These are phyloP conservation scores for Pitangus sulphuratus DNA, from an alignment of 2,797 vertebrate genomes.

Conservation along the genomic window DNA sequence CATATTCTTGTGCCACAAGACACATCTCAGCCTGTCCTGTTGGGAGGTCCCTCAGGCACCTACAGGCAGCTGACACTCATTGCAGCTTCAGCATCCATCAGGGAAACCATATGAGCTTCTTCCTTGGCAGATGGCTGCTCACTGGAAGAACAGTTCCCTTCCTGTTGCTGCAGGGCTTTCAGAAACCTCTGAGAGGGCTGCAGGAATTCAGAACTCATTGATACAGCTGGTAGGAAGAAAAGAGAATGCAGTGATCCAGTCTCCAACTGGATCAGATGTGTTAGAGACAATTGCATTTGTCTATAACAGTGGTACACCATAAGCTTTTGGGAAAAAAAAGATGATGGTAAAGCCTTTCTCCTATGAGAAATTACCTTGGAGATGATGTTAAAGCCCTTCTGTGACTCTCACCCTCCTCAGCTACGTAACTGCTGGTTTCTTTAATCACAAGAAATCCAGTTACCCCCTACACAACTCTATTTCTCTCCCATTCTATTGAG, in stretches of 20 bases:
- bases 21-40: not conserved
- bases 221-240: not conserved
- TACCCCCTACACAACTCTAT: not conserved
- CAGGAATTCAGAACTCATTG: not conserved
- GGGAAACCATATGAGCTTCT: not conserved
- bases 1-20: not conserved
- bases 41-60: not conserved
- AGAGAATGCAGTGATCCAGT: not conserved
- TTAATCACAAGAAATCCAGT: not conserved
- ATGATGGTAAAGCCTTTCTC: not conserved
- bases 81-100: not conserved
- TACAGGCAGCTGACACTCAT: not conserved
- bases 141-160: not conserved
- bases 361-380: not conserved
- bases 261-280: not conserved
- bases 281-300: not conserved
- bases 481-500: not conserved
- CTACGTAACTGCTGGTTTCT: fast-evolving
- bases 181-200: not conserved
- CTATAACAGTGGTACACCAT: not conserved
- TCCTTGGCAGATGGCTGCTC: not conserved
- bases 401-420: not conserved
- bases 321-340: not conserved
- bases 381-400: not conserved
- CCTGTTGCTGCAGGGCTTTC: not conserved